Evolutionary conservation across 1,140 invertebrate genomes (phyloP), one percentile per base, ranked within the genome.

Genomic region (Zophobas atratus): DNA sequence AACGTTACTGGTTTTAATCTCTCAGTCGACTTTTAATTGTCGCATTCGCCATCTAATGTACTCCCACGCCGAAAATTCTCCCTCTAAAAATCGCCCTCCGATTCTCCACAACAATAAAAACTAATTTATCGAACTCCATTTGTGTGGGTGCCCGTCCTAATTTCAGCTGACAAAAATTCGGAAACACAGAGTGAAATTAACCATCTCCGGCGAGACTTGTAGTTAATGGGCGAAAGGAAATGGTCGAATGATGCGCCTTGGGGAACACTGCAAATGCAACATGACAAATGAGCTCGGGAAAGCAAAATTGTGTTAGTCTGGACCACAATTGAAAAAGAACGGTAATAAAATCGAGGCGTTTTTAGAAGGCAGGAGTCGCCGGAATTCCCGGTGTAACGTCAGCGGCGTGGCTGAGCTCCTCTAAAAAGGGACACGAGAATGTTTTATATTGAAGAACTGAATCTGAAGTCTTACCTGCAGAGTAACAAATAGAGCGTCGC

Each of bases 151-250:
- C 39, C 39, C 2, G 39, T 43, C 60, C 60, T 63, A 63, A 38
- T 63, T 63, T 63, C 35, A 20, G 57, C 4, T 63, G 57, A 63
- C 57, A 67, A 67, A 67, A 67, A 67, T 67, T 67, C 38, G 60
- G 60, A 67, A 67, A 67, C 60, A 67, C 6, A 8, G 60, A 67
- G 39, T 67, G 60, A 43, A 67, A 67, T 67, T 67, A 67, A 67
- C 60, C 60, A 67, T 67, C 60, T 67, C 60, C 60, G 60, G 41
- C 20, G 60, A 67, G 60, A 67, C 60, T 67, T 67, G 39, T 67
- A 46, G 60, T 46, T 67, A 67, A 67, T 67, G 60, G 60, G 38
- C 60, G 60, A 67, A 67, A 67, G 60, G 60, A 67, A 67, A 67
- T 48, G 60, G 60, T 67, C 60, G 38, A 67, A 48, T 67, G 60